Conservation (phyloP, 2,113 vertebrate genomes). For the Anolis carolinensis region DNA sequence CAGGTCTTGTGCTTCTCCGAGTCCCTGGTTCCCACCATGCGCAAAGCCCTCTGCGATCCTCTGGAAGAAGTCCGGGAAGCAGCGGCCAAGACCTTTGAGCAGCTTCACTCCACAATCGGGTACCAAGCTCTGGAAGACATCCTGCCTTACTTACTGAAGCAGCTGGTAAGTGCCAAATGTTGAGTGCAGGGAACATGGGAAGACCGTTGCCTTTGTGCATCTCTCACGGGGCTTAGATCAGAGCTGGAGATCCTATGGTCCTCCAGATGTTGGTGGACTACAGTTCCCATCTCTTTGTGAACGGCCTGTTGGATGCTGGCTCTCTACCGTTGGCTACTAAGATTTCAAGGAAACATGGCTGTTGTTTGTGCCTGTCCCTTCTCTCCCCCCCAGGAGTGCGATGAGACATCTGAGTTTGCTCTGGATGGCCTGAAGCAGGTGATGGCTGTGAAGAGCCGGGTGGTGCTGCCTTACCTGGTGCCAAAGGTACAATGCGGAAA, state of each 20-base stretch:
- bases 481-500: conserved; percentile 84
- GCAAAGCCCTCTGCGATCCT: conserved; percentile 95
- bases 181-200: no score
- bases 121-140: conserved; percentile 97
- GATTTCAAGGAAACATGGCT: no score
- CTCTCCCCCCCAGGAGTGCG: conserved; percentile 79
- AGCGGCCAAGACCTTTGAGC: conserved; percentile 97
- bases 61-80: conserved; percentile 96
- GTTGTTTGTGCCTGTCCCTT: neutral
- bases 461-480: conserved; percentile 95
- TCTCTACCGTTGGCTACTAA: no score
- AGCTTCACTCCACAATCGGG: conserved; percentile 96
- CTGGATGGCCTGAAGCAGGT: conserved; percentile 97
- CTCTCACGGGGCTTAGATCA: neutral
- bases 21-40: conserved; percentile 94
- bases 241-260: neutral
- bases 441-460: conserved; percentile 98
- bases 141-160: conserved; percentile 90
- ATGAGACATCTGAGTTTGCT: conserved; percentile 89
- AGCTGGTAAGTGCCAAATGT: conserved; percentile 83
- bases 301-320: neutral
- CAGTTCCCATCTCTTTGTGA: neutral
- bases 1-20: conserved; percentile 97
- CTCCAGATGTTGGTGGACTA: neutral
- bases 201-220: no score